Percentiles rank a stretch among this genome's conserved stretches.
phyloP scores from a whole-genome alignment of 2,888 invertebrate genomes.

The Osedax frankpressi region DNA sequence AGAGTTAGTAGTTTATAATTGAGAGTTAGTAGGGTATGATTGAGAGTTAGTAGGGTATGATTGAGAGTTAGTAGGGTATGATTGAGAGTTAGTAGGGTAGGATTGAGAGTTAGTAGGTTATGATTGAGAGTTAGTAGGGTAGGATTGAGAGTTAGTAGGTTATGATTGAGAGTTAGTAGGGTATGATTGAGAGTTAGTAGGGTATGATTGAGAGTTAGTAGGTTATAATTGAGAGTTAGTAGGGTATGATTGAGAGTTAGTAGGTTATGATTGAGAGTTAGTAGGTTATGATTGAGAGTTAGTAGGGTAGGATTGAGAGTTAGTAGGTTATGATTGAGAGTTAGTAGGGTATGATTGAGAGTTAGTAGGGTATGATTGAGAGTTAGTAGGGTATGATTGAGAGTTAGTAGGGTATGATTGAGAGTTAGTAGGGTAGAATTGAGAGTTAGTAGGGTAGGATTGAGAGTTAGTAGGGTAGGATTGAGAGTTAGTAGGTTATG shows the following conservation, averaged over 20 bases:
- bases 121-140: background rate
- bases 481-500: background rate
- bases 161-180: background rate
- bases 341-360: background rate
- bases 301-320: background rate
- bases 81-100: background rate
- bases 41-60: background rate
- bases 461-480: background rate
- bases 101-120: background rate
- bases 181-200: background rate
- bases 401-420: background rate
- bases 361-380: background rate
- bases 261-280: constrained; percentile 40
- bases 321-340: background rate
- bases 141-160: background rate
- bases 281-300: constrained; percentile 19
- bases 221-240: background rate
- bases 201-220: background rate
- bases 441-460: background rate
- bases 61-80: background rate
- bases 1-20: background rate
- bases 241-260: background rate
- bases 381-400: background rate
- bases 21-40: background rate
- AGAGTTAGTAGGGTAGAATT: background rate